Conservation (phyloP, 2,113 vertebrate species). For the Condylura cristata region DNA sequence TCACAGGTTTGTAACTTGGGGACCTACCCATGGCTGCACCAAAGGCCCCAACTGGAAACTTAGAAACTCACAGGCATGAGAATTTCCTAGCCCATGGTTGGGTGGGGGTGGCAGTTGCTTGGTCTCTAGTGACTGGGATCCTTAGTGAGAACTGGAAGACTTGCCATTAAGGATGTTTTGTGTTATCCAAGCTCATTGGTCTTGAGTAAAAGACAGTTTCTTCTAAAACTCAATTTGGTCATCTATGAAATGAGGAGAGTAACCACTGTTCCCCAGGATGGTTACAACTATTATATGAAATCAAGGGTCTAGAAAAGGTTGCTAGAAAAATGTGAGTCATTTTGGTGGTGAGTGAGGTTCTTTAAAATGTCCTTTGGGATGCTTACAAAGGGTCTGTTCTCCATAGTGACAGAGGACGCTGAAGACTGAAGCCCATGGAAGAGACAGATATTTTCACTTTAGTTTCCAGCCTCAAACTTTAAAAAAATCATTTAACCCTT, state of each 20-base stretch:
- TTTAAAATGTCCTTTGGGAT: neutral
- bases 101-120: neutral
- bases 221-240: neutral
- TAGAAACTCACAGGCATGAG: neutral
- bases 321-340: neutral
- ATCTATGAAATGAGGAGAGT: neutral
- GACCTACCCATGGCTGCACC: neutral
- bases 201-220: neutral
- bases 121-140: neutral
- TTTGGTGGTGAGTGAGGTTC: neutral
- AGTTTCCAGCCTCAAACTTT: neutral
- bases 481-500: neutral
- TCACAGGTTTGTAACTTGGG: neutral
- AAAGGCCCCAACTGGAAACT: neutral
- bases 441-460: neutral
- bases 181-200: neutral
- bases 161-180: neutral
- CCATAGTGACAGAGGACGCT: fast-evolving
- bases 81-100: neutral
- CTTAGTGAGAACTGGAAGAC: neutral
- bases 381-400: neutral
- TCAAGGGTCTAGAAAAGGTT: neutral
- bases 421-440: neutral
- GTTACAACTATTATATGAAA: neutral
- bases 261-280: neutral